Percentiles rank a stretch among this genome's conserved stretches.
These are phyloP conservation scores for Tyrannus savana DNA, from an alignment of 2,113 vertebrate species.

Conservation along the genomic window DNA sequence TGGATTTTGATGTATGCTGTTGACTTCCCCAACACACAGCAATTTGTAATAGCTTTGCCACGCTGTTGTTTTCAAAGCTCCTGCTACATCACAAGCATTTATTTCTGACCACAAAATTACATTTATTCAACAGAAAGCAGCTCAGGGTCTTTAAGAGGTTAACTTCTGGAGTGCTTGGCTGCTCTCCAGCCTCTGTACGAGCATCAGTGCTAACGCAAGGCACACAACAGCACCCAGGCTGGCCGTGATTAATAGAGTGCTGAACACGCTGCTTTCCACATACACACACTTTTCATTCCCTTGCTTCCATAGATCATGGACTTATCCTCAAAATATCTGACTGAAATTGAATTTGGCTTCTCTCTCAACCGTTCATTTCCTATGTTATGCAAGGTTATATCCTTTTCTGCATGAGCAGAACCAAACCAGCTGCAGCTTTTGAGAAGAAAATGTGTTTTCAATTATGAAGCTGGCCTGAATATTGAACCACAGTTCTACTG, in stretches of 20 bases:
- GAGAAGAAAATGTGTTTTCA: conserved; percentile 84
- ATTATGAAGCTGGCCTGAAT: conserved; percentile 81
- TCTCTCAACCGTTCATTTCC: conserved; percentile 89
- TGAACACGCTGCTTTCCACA: conserved; percentile 79
- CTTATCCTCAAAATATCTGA: conserved; percentile 86
- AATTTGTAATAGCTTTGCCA: conserved; percentile 77
- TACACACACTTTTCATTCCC: conserved; percentile 75
- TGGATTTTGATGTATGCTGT: conserved; percentile 70
- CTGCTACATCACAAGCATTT: conserved; percentile 77
- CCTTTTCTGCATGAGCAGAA: conserved; percentile 88
- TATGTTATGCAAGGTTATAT: conserved; percentile 89
- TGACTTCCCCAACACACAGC: conserved; percentile 72
- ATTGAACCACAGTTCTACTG: conserved; percentile 74
- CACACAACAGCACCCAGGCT: conserved; percentile 68
- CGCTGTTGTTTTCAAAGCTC: conserved; percentile 74
- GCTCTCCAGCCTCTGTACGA: conserved; percentile 73
- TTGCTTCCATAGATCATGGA: conserved; percentile 81
- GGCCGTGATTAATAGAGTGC: conserved; percentile 85
- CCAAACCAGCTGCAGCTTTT: conserved; percentile 85
- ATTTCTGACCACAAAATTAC: conserved; percentile 80
- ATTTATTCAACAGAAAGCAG: conserved; percentile 81
- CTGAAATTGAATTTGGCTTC: conserved; percentile 91
- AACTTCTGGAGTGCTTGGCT: conserved; percentile 81
- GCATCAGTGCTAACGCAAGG: conserved; percentile 70
- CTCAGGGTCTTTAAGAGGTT: conserved; percentile 83